Conservation (phyloP, 2,797 vertebrate genomes). For the Crypturellus tataupa region DNA sequence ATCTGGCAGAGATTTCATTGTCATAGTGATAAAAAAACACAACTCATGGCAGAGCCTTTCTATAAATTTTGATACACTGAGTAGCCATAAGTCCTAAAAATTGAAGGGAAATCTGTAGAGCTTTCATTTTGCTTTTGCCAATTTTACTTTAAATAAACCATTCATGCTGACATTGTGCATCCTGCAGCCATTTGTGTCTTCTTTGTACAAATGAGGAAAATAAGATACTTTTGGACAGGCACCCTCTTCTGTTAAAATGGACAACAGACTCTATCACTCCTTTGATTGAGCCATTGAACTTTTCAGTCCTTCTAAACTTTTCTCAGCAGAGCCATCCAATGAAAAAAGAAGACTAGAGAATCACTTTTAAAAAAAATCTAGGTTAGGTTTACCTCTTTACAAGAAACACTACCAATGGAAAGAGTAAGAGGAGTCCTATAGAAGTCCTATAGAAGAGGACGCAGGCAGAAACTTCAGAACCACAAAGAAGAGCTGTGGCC, state of each 20-base stretch:
- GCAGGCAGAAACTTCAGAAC: too few species aligned
- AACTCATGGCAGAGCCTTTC: not conserved
- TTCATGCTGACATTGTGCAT: not conserved
- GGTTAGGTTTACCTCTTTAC: not conserved
- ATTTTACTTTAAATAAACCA: not conserved
- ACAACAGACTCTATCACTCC: not conserved
- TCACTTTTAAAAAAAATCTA: not conserved
- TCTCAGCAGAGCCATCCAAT: not conserved
- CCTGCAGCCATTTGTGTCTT: not conserved
- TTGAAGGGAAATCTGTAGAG: not conserved
- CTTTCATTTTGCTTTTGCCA: not conserved
- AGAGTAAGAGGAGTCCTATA: not conserved
- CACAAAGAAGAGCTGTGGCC: too few species aligned
- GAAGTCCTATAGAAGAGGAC: not conserved
- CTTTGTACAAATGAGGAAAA: not conserved
- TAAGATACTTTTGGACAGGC: not conserved
- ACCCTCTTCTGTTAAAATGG: not conserved
- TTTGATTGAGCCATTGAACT: not conserved
- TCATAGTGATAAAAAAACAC: not conserved
- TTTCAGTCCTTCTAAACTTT: not conserved
- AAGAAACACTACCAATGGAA: not conserved
- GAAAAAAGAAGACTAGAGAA: not conserved
- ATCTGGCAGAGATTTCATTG: not conserved
- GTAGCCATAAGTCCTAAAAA: not conserved
- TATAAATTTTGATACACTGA: not conserved